Evolutionary conservation across 1,140 invertebrate species (phyloP).

Genomic region (Notospermus geniculatus): DNA sequence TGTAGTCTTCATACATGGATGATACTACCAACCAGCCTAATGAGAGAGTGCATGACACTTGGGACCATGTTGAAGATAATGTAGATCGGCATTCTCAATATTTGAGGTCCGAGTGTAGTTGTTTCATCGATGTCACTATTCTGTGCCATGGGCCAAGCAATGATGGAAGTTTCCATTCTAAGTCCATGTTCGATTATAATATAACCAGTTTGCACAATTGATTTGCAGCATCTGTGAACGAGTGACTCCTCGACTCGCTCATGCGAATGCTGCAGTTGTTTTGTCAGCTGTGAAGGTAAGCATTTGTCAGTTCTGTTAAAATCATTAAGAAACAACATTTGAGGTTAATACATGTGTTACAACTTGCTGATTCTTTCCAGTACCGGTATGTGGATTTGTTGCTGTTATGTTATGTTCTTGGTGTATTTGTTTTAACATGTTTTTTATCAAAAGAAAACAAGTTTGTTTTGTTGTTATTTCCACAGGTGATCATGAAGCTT

Average conservation of each 20-base stretch:
- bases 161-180: no score
- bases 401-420: background rate
- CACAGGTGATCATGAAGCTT: conserved; percentile 83
- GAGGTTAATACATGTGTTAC: background rate
- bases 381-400: background rate
- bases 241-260: conserved; percentile 94
- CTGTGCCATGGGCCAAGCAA: no score
- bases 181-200: no score
- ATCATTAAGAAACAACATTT: background rate
- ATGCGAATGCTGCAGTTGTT: conserved; percentile 99
- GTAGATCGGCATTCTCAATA: no score
- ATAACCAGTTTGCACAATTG: background rate
- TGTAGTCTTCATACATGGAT: no score
- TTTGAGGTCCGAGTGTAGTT: no score
- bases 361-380: no score
- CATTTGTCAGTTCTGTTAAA: background rate
- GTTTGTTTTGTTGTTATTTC: no score
- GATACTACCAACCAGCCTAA: no score
- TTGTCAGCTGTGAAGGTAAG: conserved; percentile 93
- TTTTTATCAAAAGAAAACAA: background rate
- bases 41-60: no score
- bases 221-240: conserved; percentile 86
- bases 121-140: no score
- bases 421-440: conserved; percentile 3
- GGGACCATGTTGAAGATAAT: no score